Evolutionary conservation across 2,888 invertebrate species (phyloP), one percentile per base, ranked within the genome.

Genomic region (Oscheius sp.): DNA sequence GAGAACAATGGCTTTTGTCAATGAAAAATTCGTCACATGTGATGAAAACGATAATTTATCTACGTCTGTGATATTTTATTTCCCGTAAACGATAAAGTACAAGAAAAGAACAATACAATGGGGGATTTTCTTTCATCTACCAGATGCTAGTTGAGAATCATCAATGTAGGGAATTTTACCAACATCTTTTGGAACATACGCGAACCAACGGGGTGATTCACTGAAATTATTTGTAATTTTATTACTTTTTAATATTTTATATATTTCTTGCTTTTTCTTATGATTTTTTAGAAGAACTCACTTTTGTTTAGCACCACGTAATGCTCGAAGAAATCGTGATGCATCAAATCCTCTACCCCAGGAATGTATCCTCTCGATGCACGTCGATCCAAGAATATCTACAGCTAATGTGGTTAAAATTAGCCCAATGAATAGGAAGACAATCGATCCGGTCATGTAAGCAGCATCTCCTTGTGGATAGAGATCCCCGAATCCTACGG

Each of bases 401-500:
- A 81, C 81, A 21, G 81, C 77, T 23, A 81, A 43, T 0, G 81
- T 79, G 1, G 81, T 81, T 46, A 81, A 55, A 29, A 86, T 83
- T 16, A 88, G 78, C 9, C 88, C 88, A 56, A 83, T 79, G 63
- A 88, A 85, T 45, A 88, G 84, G 75, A 87, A 88, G 13, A 82
- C 66, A 61, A 88, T 88, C 58, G 86, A 87, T 13, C 81, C 80
- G 16, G 76, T 68, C 76, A 85, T 79, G 69, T 83, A 84, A 52
- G 73, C 77, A 16, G 79, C 77, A 7, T 74, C 80, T 13, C 80
- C 83, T 21, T 69, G 75, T 13, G 86, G 86, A 45, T 82, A 80
- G 3, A 88, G 73, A 58, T 88, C 88, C 0, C 88, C 88, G 64
- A 88, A 88, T 2, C 88, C 88, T 23, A 87, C 85, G 0, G 87